phyloP scores from a whole-genome alignment of 2,797 vertebrate genomes.

The Enoplosus armatus region DNA sequence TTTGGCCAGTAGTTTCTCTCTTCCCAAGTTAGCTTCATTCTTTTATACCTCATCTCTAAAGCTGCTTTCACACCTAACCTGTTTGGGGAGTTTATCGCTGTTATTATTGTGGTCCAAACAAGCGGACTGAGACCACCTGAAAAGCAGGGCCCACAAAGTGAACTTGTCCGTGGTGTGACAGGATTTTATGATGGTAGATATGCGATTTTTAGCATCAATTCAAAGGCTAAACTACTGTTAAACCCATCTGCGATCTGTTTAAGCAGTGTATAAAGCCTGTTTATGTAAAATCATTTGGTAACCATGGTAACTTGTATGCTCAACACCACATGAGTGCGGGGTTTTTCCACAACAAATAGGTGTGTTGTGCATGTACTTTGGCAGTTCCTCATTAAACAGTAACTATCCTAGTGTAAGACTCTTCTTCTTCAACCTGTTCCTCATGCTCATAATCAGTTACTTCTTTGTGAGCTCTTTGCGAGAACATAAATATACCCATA shows the following conservation, averaged over 20 bases:
- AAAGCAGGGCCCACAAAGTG: not conserved
- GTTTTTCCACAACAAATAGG: too few relatives aligned
- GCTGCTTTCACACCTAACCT: not conserved
- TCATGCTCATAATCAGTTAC: not conserved
- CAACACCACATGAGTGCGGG: not conserved
- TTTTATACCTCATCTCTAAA: not conserved
- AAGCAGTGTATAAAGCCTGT: not conserved
- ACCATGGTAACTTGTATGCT: too few relatives aligned
- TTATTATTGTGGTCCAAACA: not conserved
- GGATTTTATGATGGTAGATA: too few relatives aligned
- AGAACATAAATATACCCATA: not conserved
- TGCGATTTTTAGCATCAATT: not conserved
- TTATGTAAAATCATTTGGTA: not conserved
- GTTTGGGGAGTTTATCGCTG: not conserved
- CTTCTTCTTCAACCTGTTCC: not conserved
- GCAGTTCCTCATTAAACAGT: not conserved
- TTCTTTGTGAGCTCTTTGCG: not conserved
- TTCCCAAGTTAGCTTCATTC: not conserved
- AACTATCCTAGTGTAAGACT: not conserved
- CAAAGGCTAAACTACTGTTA: not conserved
- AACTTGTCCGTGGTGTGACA: too few relatives aligned
- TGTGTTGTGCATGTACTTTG: not conserved
- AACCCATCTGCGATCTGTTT: not conserved
- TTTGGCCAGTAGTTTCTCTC: not conserved
- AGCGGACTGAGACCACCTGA: not conserved